Conservation (phyloP, 2,113 vertebrate species). For the Herpailurus yagouaroundi region DNA sequence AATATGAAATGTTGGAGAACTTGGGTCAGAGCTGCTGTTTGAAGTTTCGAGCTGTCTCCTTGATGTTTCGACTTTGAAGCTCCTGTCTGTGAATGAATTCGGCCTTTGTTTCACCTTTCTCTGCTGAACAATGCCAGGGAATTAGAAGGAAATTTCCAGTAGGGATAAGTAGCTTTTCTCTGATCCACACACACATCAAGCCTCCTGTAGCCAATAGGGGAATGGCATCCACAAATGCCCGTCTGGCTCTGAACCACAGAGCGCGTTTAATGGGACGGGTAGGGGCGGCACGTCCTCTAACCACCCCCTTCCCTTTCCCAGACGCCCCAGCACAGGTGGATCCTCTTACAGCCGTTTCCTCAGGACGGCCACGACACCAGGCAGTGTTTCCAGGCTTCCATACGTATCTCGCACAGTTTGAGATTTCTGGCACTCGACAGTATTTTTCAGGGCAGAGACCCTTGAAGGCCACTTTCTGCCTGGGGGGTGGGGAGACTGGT, state of each 20-base stretch:
- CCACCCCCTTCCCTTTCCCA: not conserved
- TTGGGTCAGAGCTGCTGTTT: slow-evolving; percentile 18
- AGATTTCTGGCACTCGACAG: not conserved
- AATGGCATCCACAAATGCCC: not conserved
- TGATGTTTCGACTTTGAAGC: slow-evolving; percentile 68
- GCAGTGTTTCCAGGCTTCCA: not conserved
- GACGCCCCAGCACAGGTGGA: not conserved
- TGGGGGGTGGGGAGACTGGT: not conserved
- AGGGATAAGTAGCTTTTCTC: slow-evolving; percentile 13
- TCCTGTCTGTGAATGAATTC: slow-evolving; percentile 37
- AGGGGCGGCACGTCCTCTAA: accelerated
- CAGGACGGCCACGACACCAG: accelerated
- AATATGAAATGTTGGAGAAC: slow-evolving; percentile 39
- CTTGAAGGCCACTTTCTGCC: accelerated
- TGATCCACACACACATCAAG: not conserved
- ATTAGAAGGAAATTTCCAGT: not conserved
- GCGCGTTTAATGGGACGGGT: not conserved
- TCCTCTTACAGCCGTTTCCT: not conserved
- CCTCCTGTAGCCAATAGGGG: not conserved
- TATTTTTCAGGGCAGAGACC: not conserved
- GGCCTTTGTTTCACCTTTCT: slow-evolving; percentile 46
- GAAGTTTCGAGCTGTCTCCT: slow-evolving; percentile 35
- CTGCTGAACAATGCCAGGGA: not conserved
- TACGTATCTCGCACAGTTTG: not conserved
- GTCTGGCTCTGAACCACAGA: not conserved